Base-by-base conservation (phyloP, 2,888 invertebrate species). In the Aquatica leii region DNA sequence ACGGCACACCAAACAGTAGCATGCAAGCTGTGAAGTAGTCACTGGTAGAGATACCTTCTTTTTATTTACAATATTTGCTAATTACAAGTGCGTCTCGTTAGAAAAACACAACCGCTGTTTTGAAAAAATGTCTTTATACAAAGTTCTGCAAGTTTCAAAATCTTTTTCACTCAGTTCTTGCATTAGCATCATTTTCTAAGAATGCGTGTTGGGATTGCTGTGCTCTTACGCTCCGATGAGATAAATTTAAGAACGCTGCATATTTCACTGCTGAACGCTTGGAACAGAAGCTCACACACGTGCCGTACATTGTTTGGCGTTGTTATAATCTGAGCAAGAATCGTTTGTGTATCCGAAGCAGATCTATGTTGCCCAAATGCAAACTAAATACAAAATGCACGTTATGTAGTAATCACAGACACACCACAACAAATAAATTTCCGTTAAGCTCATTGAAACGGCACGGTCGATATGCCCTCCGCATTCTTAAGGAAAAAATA, bases 41-140 rank as follows among this genome's bases (percentile, higher is more conserved):
- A 56, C 61, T 69, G 35, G 54, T 71, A 68, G n/a, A 69, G 35
- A 54, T 69, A 50, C 14, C 58, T 73, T 73, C 56, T 71, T 67
- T 41, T 69, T 67, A 43, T 72, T 71, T 8, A 71, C 68, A 41
- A 15, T 18, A 5, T 68, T 68, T 46, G 58, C 46, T 51, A 70
- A 41, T 48, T 70, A 63, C 48, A 68, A 69, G 58, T 71, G 69
- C 8, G 67, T 62, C 53, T 69, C 61, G 18, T 69, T 62, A 37
- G 57, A 54, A 49, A 15, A 58, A 40, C 48, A 57, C 17, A 37
- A 34, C 20, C 12, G 37, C 37, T 9, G 20, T 20, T 11, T 49
- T 3, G 18, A 1, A n/a, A 49, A 24, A 21, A 49, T 49, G 14
- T 20, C 49, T 6, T 18, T 3, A 11, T 5, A n/a, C 8, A 4